Evolutionary conservation across 2,113 vertebrate genomes (phyloP).

Genomic region (Taxidea taxus): DNA sequence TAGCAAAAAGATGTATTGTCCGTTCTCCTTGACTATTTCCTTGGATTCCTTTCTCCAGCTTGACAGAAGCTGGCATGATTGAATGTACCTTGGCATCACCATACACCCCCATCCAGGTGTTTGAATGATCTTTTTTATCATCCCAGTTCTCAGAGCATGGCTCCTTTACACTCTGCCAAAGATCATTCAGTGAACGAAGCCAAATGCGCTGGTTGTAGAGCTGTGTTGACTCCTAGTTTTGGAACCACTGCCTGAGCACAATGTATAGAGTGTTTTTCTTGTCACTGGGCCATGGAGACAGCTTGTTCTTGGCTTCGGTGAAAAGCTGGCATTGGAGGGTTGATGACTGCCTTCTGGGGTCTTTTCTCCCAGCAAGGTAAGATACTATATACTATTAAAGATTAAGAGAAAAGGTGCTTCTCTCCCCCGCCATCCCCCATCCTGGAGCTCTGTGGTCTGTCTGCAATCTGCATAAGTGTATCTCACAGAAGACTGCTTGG

Average conservation of each 20-base stretch:
- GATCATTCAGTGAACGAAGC: not conserved
- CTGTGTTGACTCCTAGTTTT: not conserved
- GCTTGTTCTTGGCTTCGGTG: not conserved
- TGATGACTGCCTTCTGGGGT: not conserved
- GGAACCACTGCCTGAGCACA: not conserved
- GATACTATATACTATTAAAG: not conserved
- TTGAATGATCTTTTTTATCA: constrained; percentile 34
- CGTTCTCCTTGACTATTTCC: not conserved
- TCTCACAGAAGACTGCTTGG: not conserved
- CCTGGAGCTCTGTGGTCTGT: not conserved
- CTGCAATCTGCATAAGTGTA: not conserved
- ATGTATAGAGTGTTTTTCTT: not conserved
- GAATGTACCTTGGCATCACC: not conserved
- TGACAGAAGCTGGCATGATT: not conserved
- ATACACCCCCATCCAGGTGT: not conserved
- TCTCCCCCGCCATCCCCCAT: rapidly evolving
- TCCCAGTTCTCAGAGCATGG: not conserved
- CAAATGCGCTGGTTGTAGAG: not conserved
- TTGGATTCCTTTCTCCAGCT: not conserved
- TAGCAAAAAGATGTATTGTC: not conserved
- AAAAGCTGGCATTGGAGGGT: not conserved
- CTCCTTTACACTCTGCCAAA: constrained; percentile 39
- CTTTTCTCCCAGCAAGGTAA: not conserved
- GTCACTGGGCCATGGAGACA: constrained; percentile 4
- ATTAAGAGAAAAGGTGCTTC: constrained; percentile 28